These are phyloP conservation scores for Atta cephalotes DNA, from an alignment of 1,140 invertebrate genomes.

Conservation along the genomic window DNA sequence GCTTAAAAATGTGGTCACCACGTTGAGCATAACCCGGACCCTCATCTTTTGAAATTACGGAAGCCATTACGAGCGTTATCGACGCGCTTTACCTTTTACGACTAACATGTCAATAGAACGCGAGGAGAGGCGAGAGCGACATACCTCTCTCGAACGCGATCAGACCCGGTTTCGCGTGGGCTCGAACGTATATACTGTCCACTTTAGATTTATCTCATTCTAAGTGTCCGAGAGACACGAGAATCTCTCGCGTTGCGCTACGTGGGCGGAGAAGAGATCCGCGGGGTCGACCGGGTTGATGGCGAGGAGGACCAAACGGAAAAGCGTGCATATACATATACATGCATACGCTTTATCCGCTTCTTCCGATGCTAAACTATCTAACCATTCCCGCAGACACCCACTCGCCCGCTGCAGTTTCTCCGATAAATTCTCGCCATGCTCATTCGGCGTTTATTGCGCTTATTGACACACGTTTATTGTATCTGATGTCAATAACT, in stretches of 20 bases:
- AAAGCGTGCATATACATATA: conserved; percentile 39
- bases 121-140: neutral
- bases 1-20: conserved; percentile 28
- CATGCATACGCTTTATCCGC: neutral
- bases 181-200: conserved; percentile 19
- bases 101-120: conserved; percentile 41
- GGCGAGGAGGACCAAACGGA: conserved; percentile 45
- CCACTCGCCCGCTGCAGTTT: conserved; percentile 34
- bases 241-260: conserved; percentile 35
- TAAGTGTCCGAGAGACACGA: conserved; percentile 53
- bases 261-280: conserved; percentile 45
- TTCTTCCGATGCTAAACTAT: conserved; percentile 56
- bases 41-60: conserved; percentile 53
- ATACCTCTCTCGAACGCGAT: neutral
- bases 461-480: neutral
- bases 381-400: conserved; percentile 42
- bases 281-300: conserved; percentile 14
- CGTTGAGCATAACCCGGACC: neutral
- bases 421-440: conserved; percentile 20
- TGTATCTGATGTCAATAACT: neutral
- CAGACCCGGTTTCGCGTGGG: conserved; percentile 44
- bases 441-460: neutral
- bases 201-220: conserved; percentile 63
- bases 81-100: conserved; percentile 53
- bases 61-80: conserved; percentile 55